Evolutionary conservation across 2,888 invertebrate species (phyloP).

Genomic region (Entomobrya multifasciata): DNA sequence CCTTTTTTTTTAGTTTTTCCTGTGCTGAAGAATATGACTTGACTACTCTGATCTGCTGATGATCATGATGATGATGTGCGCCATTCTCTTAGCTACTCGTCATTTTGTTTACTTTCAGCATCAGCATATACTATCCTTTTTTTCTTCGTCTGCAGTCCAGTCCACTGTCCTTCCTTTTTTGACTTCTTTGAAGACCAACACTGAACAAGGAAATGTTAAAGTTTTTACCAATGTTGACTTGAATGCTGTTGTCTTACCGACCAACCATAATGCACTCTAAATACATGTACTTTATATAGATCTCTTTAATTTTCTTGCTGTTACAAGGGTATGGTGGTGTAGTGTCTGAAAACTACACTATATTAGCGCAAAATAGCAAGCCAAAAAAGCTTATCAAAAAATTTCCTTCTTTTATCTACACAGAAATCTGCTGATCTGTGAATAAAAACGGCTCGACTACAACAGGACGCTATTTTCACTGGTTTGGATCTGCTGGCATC

Average conservation of each 20-base stretch:
- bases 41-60: neutral
- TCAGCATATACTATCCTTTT: neutral
- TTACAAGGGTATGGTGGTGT: too few species aligned
- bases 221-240: too few species aligned
- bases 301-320: too few species aligned
- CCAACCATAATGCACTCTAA: neutral
- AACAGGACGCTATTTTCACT: neutral
- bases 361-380: constrained; percentile 37
- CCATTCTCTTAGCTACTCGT: constrained; percentile 16
- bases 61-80: constrained; percentile 21
- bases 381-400: constrained; percentile 68
- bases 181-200: neutral
- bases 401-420: constrained; percentile 54
- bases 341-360: too few species aligned
- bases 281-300: too few species aligned
- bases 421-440: constrained; percentile 71
- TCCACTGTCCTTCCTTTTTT: neutral
- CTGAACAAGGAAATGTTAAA: neutral
- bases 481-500: constrained; percentile 11
- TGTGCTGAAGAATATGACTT: constrained; percentile 17
- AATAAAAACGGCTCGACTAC: constrained; percentile 48
- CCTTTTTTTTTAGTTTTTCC: constrained; percentile 49
- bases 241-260: too few species aligned
- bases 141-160: constrained; percentile 10
- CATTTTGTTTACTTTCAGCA: constrained; percentile 46